Evolutionary conservation across 2,797 vertebrate species (phyloP), one percentile per base, ranked within the genome.

Genomic region (Falco concolor): DNA sequence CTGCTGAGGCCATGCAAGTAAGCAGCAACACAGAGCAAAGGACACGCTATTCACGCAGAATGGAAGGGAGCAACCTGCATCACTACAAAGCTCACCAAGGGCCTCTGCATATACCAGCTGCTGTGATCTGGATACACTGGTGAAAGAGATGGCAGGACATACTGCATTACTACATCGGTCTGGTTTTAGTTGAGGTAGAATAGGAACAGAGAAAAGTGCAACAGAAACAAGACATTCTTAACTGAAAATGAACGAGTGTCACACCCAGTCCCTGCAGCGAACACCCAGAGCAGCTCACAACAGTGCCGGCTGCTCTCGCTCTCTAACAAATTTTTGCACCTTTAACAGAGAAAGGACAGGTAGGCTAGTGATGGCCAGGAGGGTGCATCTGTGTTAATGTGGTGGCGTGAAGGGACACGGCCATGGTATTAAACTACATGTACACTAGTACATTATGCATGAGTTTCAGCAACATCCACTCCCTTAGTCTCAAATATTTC

Each of bases 391-490:
- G 18, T 19, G 38, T 23, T 23, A 16, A 34, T 1, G 7, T 14
- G 63, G 49, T 1, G 3, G 50, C 2, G 4, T 5, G 38, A 61
- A 56, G 49, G 36, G 45, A 40, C 5, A 2, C 1, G 13, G 50
- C 69, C 0, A 0, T 11, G 47, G 19, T 7, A 22, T 50, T 18
- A 52, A 67, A 36, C 47, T 24, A 56, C 30, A 52, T 5, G 4
- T 21, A 25, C 25, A 40, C 5, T 0, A 42, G 9, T 1, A 13
- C 10, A 8, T 14, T 7, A 18, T 0, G 6, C 34, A 9, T 2
- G 24, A 23, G 24, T 24, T 59, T n/a, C 20, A 10, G 73, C 54
- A 40, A 38, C 42, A n/a, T 2, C 50, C 40, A 12, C 32, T 53
- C 49, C 65, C 28, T 38, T 5, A 12, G 17, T 12, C 47, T 4